Evolutionary conservation across 2,797 vertebrate species (phyloP).

Genomic region (Macropus fuliginosus): DNA sequence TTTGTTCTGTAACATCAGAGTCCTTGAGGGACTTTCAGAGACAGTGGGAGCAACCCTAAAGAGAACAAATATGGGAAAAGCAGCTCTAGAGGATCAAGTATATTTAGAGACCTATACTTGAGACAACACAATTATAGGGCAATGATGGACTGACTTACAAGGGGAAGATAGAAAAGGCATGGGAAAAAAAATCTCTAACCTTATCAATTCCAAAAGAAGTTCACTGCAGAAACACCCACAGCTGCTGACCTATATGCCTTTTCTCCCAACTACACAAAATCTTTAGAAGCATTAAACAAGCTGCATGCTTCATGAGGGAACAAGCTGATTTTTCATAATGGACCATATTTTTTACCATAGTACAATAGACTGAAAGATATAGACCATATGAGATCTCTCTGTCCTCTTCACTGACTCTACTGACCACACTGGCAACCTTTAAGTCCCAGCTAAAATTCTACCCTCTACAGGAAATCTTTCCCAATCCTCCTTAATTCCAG

Average conservation of each 20-base stretch:
- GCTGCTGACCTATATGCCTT: not conserved
- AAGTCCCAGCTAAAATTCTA: not conserved
- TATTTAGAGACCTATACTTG: not conserved
- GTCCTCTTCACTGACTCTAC: not conserved
- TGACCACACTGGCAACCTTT: not conserved
- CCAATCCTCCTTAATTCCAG: not conserved
- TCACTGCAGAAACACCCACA: not conserved
- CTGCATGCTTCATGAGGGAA: not conserved
- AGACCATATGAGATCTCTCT: no score
- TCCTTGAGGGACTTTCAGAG: not conserved
- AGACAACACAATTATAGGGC: not conserved
- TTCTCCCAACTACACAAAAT: not conserved
- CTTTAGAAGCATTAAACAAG: not conserved
- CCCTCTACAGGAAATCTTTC: not conserved
- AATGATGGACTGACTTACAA: not conserved
- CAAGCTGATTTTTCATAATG: not conserved
- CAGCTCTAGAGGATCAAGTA: not conserved
- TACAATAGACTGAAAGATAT: not conserved
- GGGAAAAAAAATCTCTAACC: not conserved
- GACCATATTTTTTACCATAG: not conserved
- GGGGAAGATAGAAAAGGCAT: not conserved
- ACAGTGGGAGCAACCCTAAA: not conserved
- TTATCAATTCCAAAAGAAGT: not conserved
- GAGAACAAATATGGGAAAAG: not conserved
- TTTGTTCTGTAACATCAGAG: not conserved